A percentile compares a stretch with the other conserved stretches of the same genome.
These are phyloP conservation scores for Indicator indicator DNA, from an alignment of 2,113 vertebrate species.

Conservation along the genomic window DNA sequence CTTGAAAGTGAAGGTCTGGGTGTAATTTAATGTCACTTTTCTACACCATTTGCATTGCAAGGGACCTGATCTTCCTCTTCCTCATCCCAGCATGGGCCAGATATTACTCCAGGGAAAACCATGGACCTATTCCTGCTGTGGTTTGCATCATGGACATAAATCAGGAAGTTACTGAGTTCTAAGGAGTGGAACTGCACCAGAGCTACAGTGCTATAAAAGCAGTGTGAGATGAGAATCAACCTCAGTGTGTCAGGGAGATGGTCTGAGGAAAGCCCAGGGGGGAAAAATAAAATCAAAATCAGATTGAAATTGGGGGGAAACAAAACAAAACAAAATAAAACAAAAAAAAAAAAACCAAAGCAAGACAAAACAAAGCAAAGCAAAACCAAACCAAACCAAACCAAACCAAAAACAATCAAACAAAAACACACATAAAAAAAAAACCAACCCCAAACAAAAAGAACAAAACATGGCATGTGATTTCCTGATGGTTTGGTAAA, in stretches of 20 bases:
- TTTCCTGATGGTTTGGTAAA: slow-evolving; percentile 46
- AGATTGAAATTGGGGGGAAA: not conserved
- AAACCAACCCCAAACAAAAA: too few species aligned
- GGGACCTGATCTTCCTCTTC: not conserved
- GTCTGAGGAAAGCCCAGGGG: slow-evolving; percentile 25
- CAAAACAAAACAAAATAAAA: not conserved
- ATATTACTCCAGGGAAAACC: not conserved
- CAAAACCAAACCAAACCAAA: too few species aligned
- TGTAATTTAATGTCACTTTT: not conserved
- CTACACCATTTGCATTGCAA: not conserved
- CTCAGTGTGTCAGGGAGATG: not conserved
- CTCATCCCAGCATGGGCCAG: not conserved
- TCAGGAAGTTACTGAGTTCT: slow-evolving; percentile 52
- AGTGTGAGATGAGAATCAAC: slow-evolving; percentile 35
- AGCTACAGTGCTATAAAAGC: slow-evolving; percentile 63
- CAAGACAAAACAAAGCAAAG: too few species aligned
- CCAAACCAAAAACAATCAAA: too few species aligned
- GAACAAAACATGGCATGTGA: not conserved
- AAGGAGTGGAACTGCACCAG: slow-evolving; percentile 44
- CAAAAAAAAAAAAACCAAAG: not conserved
- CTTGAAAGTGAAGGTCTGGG: not conserved
- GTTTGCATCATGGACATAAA: not conserved
- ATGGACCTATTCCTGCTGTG: not conserved
- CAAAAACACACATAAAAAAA: too few species aligned
- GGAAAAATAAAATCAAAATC: not conserved